Evolutionary conservation across 23 tunicate species (phyloP).

Genomic region (Trididemnum clinides): DNA sequence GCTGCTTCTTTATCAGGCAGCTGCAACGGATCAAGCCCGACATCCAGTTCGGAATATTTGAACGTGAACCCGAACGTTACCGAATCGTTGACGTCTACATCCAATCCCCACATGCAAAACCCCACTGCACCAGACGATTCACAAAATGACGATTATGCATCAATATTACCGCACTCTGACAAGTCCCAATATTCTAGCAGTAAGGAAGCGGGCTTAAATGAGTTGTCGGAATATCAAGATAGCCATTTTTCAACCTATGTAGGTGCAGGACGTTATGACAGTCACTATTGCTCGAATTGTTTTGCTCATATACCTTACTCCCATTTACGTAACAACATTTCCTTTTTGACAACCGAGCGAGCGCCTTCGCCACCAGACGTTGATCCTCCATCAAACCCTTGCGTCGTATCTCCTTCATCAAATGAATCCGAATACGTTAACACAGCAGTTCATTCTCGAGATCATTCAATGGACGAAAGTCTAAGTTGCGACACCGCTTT

Average conservation of each 20-base stretch:
- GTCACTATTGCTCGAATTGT: constrained; percentile 31
- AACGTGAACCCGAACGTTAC: constrained; percentile 6
- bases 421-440: constrained; percentile 41
- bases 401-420: background rate
- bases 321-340: background rate
- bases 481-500: constrained; percentile 53
- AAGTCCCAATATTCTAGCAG: constrained; percentile 9
- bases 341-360: background rate
- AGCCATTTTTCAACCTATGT: background rate
- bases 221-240: background rate
- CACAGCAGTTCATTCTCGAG: constrained; percentile 58
- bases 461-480: constrained; percentile 69
- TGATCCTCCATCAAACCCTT: constrained; percentile 44
- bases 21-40: constrained; percentile 60
- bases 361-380: constrained; percentile 65
- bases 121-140: background rate
- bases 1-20: constrained; percentile 57
- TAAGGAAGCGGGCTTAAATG: constrained; percentile 11
- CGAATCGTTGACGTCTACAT: background rate
- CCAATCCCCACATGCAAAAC: background rate
- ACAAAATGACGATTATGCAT: constrained; percentile 2
- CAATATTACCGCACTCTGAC: too few relatives aligned
- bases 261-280: background rate
- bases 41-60: constrained; percentile 69
- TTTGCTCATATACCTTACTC: constrained; percentile 27